Evolutionary conservation across 2,888 invertebrate species (phyloP), one percentile per base, ranked within the genome.

Genomic region (Trichacis sp.): DNA sequence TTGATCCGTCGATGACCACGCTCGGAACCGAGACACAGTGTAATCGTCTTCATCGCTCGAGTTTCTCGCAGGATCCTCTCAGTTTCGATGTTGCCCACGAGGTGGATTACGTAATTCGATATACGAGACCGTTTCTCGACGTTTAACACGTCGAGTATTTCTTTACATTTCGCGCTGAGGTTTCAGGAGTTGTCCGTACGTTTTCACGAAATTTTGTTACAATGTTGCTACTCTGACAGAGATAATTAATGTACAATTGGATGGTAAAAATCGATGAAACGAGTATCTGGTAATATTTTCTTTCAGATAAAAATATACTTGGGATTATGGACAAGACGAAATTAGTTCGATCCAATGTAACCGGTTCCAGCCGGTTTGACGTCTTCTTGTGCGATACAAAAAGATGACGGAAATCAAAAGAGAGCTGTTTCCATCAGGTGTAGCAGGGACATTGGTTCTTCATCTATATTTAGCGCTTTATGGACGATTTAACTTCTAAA

Each of bases 1-100:
- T 82, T 82, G 82, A 81, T 80, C 72, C 71, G 45, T 42, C 71
- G 76, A 79, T 80, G 77, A 79, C 76, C 78, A 67, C 66, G 68
- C 24, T 24, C 8, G 24, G 24, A 24, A 24, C 6, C 40, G 12
- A 38, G 14, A 12, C 11, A 36, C 36, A 8, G n/a, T n/a, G 14
- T 36, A 36, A 45, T 42, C 42, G 42, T 42, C 42, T 42, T 42
- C 17, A 42, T 42, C 42, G n/a, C 15, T 15, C 42, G 42, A 42
- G 42, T 42, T 42, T 42, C 42, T 15, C 42, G 15, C 2, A 9
- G n/a, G 9, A 4, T 15, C 1, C 42, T 42, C 42, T 33, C 33
- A 9, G 33, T 33, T 33, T 24, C 24, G 4, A 24, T 24, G 4
- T 24, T 8, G 24, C 24, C 24, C 24, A 24, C 24, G 24, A 24